These are phyloP conservation scores for Gasteruption jaculator DNA, from an alignment of 2,888 invertebrate species.

Conservation along the genomic window DNA sequence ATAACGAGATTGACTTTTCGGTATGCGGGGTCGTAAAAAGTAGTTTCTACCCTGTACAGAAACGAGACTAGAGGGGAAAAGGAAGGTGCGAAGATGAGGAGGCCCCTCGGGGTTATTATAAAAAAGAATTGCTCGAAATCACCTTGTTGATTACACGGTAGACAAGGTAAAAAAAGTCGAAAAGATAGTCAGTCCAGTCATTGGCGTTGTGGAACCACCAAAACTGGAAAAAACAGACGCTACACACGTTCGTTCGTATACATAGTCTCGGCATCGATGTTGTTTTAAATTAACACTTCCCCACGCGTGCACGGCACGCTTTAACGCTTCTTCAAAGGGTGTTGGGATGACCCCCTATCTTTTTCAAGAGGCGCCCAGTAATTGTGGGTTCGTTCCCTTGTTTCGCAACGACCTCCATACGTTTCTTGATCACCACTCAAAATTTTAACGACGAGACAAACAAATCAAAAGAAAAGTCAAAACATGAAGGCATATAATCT, in stretches of 20 bases:
- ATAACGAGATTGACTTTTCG: no score
- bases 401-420: no score
- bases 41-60: conserved; percentile 1
- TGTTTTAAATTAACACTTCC: conserved; percentile 48
- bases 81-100: conserved; percentile 31
- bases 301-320: conserved; percentile 37
- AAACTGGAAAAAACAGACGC: no score
- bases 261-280: no score
- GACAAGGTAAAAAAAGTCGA: no score
- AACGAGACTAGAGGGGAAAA: conserved; percentile 21
- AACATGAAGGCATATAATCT: no score
- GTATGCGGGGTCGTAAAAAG: conserved; percentile 19
- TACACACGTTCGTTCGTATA: no score
- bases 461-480: no score
- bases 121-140: conserved; percentile 33
- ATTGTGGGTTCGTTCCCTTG: conserved; percentile 28
- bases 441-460: no score
- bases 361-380: conserved; percentile 27
- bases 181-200: no score
- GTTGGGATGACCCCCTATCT: conserved; percentile 24
- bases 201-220: no score
- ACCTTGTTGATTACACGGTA: conserved; percentile 41
- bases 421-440: no score
- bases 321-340: conserved; percentile 44
- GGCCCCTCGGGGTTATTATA: conserved; percentile 28